These are phyloP conservation scores for Oplegnathus fasciatus DNA, from an alignment of 2,113 vertebrate species.

Conservation along the genomic window DNA sequence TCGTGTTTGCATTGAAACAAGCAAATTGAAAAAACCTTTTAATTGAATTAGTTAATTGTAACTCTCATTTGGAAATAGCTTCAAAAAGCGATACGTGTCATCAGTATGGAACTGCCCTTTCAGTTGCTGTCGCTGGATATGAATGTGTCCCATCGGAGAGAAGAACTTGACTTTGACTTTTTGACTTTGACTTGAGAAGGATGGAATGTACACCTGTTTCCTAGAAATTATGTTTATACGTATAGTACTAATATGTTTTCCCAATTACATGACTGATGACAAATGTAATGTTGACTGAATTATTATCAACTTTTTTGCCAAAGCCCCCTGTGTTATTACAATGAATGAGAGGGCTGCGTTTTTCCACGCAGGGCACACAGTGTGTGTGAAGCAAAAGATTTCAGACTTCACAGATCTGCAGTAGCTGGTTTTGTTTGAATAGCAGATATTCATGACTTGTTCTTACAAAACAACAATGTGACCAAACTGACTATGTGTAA, in stretches of 20 bases:
- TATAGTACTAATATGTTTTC: neutral
- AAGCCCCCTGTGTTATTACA: too few relatives aligned
- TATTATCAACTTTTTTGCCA: too few relatives aligned
- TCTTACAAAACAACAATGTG: too few relatives aligned
- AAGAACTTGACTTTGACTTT: too few relatives aligned
- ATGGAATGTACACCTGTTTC: neutral
- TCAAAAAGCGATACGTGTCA: neutral
- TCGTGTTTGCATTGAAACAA: conserved; percentile 36
- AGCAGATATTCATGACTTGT: too few relatives aligned
- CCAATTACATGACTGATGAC: neutral
- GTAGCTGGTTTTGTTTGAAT: too few relatives aligned
- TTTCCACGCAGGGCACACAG: too few relatives aligned
- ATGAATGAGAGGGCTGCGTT: too few relatives aligned
- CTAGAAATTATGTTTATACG: neutral
- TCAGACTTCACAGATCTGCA: too few relatives aligned
- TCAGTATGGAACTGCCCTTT: neutral
- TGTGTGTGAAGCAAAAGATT: too few relatives aligned
- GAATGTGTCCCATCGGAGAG: neutral
- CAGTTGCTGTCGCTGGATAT: neutral
- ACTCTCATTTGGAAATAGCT: conserved; percentile 6
- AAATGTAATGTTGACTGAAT: neutral
- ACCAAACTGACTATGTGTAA: too few relatives aligned
- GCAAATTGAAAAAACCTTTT: conserved; percentile 17
- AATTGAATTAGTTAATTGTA: conserved; percentile 23
- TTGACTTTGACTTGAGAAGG: too few relatives aligned